Conservation (phyloP, 2,113 vertebrate species). For the Amblyornis subalaris region DNA sequence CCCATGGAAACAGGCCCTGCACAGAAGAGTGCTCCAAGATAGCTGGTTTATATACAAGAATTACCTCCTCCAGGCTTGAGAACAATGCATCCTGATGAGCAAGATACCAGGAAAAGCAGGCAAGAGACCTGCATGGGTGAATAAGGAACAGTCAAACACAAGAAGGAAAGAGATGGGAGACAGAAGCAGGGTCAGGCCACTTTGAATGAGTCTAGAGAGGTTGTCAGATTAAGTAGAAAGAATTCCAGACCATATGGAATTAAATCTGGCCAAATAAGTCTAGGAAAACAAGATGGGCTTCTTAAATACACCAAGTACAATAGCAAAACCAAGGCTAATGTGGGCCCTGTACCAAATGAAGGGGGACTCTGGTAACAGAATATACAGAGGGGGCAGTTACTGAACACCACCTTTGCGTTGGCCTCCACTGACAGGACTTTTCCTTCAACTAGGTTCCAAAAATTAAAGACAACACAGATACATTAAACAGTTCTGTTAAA, state of each 20-base stretch:
- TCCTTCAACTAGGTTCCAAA: not conserved
- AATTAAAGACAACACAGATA: not conserved
- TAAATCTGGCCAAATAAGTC: not conserved
- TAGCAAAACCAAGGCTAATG: not conserved
- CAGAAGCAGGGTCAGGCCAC: not conserved
- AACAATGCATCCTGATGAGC: not conserved
- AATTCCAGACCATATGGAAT: not conserved
- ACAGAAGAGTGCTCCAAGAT: not conserved
- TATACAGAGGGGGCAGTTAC: not conserved
- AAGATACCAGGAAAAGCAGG: not conserved
- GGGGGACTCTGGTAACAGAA: not conserved
- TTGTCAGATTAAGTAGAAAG: not conserved
- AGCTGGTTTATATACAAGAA: not conserved
- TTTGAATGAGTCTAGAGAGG: not conserved
- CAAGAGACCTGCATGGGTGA: not conserved
- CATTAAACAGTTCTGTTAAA: not conserved
- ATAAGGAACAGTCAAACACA: not conserved
- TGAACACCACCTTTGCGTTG: accelerated
- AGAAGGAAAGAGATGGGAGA: not conserved
- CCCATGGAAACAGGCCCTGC: not conserved
- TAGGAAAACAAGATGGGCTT: not conserved
- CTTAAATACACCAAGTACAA: not conserved
- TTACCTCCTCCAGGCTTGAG: not conserved
- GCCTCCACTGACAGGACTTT: not conserved
- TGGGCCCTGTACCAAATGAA: not conserved